Evolutionary conservation across 2,797 vertebrate genomes (phyloP).

Genomic region (Pseudocheirus occidentalis): DNA sequence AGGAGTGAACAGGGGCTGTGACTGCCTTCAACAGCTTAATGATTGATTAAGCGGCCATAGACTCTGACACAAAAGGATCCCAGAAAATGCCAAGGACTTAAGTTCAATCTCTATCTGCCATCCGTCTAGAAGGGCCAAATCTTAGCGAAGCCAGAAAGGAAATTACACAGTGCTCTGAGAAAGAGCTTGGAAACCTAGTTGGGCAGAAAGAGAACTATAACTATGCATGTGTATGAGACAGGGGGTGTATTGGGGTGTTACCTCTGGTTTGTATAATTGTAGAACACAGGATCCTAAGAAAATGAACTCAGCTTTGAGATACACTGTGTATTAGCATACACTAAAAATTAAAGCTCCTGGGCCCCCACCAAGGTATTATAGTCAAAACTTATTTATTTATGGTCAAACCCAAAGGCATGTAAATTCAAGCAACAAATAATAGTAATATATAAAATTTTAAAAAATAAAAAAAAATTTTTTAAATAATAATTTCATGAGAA

Average conservation of each 20-base stretch:
- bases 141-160: background rate
- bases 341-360: background rate
- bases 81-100: conserved; percentile 62
- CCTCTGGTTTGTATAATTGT: background rate
- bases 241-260: background rate
- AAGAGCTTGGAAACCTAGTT: conserved; percentile 34
- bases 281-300: background rate
- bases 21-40: conserved; percentile 2
- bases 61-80: conserved; percentile 49
- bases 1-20: background rate
- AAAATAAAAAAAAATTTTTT: background rate
- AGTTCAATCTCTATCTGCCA: conserved; percentile 37
- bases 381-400: background rate
- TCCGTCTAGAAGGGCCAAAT: background rate
- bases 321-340: background rate
- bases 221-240: background rate
- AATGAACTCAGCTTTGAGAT: background rate
- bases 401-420: background rate
- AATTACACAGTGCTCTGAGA: conserved; percentile 15
- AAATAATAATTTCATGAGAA: background rate
- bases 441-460: too few relatives aligned
- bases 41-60: conserved; percentile 62
- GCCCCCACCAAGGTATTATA: background rate
- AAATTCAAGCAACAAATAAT: background rate
- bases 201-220: conserved; percentile 26